Evolutionary conservation across 2,113 vertebrate species (phyloP).

Genomic region (Vombatus ursinus): DNA sequence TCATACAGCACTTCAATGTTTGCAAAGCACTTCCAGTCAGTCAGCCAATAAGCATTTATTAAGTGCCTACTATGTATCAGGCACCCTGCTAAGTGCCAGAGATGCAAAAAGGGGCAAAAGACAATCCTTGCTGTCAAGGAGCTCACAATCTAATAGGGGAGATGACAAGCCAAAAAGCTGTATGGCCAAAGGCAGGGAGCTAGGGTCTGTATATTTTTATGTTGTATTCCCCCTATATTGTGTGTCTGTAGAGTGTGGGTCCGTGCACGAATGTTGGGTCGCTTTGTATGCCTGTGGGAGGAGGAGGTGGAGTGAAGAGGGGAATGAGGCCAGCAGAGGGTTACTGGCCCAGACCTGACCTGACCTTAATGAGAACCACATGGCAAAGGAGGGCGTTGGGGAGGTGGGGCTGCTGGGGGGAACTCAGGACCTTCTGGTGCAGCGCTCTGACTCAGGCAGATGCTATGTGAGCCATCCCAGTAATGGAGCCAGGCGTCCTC

Average conservation of each 20-base stretch:
- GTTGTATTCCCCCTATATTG: not conserved
- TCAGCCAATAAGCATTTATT: not conserved
- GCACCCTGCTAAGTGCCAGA: not conserved
- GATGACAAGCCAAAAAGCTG: not conserved
- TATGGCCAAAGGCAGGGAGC: not conserved
- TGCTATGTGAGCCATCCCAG: slow-evolving; percentile 47
- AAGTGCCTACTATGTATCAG: not conserved
- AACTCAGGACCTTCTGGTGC: not conserved
- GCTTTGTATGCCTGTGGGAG: not conserved
- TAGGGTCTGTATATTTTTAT: not conserved
- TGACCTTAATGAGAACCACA: slow-evolving; percentile 67
- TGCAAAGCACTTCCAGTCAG: not conserved
- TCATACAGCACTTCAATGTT: not conserved
- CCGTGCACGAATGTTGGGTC: not conserved
- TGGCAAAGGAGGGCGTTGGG: slow-evolving; percentile 12
- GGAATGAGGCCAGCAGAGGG: slow-evolving; percentile 44
- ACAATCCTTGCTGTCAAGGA: not conserved
- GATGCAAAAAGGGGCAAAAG: not conserved
- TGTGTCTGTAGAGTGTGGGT: too few species aligned
- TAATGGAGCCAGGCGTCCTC: not conserved
- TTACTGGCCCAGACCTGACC: slow-evolving; percentile 38
- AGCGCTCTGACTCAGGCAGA: slow-evolving; percentile 57
- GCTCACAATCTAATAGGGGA: not conserved
- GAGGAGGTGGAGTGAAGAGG: slow-evolving; percentile 11
- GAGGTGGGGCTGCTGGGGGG: not conserved